These are phyloP conservation scores for Corythaixoides concolor DNA, from an alignment of 2,113 vertebrate genomes.

Conservation along the genomic window DNA sequence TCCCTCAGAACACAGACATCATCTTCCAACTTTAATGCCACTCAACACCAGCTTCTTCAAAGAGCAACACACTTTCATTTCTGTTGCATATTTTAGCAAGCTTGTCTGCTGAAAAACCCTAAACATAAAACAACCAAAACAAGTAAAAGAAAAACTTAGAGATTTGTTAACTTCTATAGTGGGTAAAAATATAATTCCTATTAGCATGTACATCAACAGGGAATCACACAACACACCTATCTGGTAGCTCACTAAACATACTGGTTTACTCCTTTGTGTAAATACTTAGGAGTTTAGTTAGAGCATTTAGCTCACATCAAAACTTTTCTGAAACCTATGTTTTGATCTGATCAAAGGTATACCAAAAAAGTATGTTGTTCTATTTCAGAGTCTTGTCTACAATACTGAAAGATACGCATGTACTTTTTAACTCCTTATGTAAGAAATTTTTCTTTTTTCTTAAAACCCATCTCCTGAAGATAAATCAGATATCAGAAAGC, in stretches of 20 bases:
- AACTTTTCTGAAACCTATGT: neutral
- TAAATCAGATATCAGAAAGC: neutral
- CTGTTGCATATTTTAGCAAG: neutral
- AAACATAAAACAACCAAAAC: neutral
- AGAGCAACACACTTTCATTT: neutral
- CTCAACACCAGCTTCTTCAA: neutral
- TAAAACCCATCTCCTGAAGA: neutral
- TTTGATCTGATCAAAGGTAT: neutral
- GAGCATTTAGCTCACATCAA: neutral
- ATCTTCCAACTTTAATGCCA: neutral
- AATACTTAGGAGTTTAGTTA: neutral
- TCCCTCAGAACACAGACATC: neutral
- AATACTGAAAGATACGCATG: neutral
- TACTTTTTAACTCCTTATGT: neutral
- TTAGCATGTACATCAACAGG: neutral
- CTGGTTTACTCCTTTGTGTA: neutral
- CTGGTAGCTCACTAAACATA: neutral
- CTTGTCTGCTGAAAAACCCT: neutral
- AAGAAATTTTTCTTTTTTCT: neutral
- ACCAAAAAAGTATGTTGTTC: neutral
- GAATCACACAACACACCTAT: neutral
- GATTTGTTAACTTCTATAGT: neutral
- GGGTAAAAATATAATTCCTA: neutral
- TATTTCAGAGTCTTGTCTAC: neutral
- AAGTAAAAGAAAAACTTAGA: neutral